These are phyloP conservation scores for Pseudorhiza aurosa DNA, from an alignment of 30 jellyfish, hydroid and myxozoan species.

Conservation along the genomic window DNA sequence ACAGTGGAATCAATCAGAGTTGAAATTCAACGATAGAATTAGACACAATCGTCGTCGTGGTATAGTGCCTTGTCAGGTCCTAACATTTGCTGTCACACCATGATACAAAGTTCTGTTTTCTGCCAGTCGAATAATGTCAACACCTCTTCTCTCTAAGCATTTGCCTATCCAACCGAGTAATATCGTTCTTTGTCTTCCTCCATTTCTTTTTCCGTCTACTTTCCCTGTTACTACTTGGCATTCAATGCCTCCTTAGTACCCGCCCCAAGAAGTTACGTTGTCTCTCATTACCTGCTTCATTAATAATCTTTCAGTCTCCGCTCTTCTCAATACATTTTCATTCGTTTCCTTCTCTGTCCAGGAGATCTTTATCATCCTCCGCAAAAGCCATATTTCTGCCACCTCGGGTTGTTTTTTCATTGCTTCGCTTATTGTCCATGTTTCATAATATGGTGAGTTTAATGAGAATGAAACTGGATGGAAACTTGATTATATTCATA, in stretches of 20 bases:
- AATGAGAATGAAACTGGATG: too few relatives aligned
- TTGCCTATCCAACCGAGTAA: conserved; percentile 30
- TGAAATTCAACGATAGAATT: background rate
- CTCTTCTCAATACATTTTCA: conserved; percentile 35
- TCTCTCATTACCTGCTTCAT: too few relatives aligned
- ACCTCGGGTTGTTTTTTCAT: conserved; percentile 33
- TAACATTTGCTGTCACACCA: conserved; percentile 54
- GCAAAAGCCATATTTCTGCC: conserved; percentile 38
- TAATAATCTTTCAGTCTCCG: conserved; percentile 26
- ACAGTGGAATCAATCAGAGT: too few relatives aligned
- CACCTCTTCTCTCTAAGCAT: conserved; percentile 45
- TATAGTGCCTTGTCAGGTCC: too few relatives aligned
- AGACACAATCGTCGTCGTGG: too few relatives aligned
- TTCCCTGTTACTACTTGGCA: conserved; percentile 24
- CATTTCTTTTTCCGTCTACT: conserved; percentile 13
- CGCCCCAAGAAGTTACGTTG: background rate
- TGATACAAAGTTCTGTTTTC: conserved; percentile 28
- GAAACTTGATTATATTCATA: too few relatives aligned
- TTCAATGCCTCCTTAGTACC: conserved; percentile 15
- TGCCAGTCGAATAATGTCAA: conserved; percentile 40
- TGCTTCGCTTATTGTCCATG: conserved; percentile 23
- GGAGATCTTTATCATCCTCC: conserved; percentile 42
- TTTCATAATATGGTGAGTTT: too few relatives aligned
- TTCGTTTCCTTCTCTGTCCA: too few relatives aligned
- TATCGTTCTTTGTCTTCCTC: conserved; percentile 3